phyloP scores from a whole-genome alignment of 2,888 invertebrate species.

The Helobdella robusta region DNA sequence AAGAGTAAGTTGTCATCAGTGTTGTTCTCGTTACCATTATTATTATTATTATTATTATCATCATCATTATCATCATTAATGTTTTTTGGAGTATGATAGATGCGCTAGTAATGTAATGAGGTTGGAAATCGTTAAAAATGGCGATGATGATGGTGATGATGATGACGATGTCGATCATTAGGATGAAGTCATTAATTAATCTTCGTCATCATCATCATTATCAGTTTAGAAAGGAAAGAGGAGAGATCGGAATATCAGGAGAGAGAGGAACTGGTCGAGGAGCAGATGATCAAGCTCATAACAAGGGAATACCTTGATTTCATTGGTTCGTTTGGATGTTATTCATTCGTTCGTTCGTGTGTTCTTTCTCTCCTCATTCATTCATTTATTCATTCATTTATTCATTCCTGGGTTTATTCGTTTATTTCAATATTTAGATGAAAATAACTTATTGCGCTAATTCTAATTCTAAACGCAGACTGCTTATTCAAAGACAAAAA shows the following conservation, averaged over 20 bases:
- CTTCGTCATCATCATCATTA: too few relatives aligned
- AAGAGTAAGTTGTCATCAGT: not conserved
- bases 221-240: not conserved
- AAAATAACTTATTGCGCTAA: too few relatives aligned
- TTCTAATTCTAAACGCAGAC: too few relatives aligned
- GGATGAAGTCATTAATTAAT: not conserved
- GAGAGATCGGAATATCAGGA: slow-evolving; percentile 38
- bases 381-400: not conserved
- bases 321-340: slow-evolving; percentile 51
- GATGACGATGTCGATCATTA: not conserved
- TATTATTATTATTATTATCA: not conserved
- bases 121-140: not conserved
- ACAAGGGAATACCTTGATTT: slow-evolving; percentile 81
- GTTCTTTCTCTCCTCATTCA: not conserved
- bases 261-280: slow-evolving; percentile 46
- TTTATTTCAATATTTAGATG: too few relatives aligned
- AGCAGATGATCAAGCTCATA: slow-evolving; percentile 64
- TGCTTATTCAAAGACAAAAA: slow-evolving; percentile 1
- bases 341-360: not conserved
- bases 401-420: not conserved
- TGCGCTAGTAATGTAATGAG: not conserved
- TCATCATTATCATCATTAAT: not conserved
- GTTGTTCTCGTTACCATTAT: not conserved
- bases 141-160: slow-evolving; percentile 6
- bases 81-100: not conserved